Evolutionary conservation across 2,888 invertebrate species (phyloP).

Genomic region (Ctenicera cuprea): DNA sequence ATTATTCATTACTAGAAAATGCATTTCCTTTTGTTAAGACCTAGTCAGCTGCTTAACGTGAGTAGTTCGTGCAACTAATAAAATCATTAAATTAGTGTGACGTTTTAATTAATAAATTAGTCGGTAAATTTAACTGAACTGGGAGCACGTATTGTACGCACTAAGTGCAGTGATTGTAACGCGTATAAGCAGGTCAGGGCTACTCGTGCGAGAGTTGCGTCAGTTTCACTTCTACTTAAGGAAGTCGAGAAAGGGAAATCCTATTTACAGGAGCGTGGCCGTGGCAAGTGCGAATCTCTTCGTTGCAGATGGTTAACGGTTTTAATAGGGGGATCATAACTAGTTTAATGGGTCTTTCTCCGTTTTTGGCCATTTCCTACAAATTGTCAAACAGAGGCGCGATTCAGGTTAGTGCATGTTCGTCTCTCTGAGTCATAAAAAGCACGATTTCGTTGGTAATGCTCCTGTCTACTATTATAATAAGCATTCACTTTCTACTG

Average conservation of each 20-base stretch:
- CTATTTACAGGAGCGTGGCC: constrained; percentile 60
- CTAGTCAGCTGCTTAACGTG: too few species aligned
- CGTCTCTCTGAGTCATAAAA: too few species aligned
- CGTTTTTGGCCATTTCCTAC: constrained; percentile 14
- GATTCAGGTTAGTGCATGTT: too few species aligned
- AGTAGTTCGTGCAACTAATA: constrained; percentile 5
- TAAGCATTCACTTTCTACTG: too few species aligned
- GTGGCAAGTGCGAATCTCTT: constrained; percentile 53
- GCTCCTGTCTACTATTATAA: too few species aligned
- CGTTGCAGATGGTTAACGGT: constrained; percentile 43
- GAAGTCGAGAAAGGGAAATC: constrained; percentile 69
- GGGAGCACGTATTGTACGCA: constrained; percentile 35
- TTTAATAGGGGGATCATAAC: constrained; percentile 23
- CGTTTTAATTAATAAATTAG: constrained; percentile 39
- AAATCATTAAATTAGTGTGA: constrained; percentile 30
- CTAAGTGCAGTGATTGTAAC: constrained; percentile 45
- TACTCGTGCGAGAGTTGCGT: constrained; percentile 61
- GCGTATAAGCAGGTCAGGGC: constrained; percentile 64
- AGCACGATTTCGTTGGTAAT: too few species aligned
- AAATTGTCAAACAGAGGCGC: neutral
- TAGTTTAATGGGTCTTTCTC: constrained; percentile 19
- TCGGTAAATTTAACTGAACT: constrained; percentile 11
- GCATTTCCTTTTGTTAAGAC: too few species aligned
- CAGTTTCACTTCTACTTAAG: constrained; percentile 66
- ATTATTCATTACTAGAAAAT: too few species aligned